Evolutionary conservation across 2,888 invertebrate species (phyloP), one percentile per base, ranked within the genome.

Genomic region (Coleophora flavipennella): DNA sequence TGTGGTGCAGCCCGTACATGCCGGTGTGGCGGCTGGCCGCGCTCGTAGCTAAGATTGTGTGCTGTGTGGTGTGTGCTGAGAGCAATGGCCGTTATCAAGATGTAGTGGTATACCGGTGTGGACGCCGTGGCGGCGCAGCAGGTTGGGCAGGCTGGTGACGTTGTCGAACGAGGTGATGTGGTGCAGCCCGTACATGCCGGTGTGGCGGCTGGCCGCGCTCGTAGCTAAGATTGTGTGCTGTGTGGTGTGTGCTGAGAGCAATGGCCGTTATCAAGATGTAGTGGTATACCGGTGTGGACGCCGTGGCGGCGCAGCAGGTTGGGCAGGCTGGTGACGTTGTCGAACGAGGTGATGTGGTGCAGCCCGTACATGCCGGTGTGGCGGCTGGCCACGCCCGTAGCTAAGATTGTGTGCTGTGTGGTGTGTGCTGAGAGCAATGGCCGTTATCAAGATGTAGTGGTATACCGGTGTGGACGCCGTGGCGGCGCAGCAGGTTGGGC

Each of bases 291-390:
- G 44, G 93, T 94, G 47, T 87, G 74, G 36, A 94, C 78, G 13
- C 87, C 86, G 41, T 89, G 83, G 2, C 77, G 55, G 14, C 85
- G 75, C 38, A 96, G 79, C 48, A 93, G 73, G 46, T 84, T 86
- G 4, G 96, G 92, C 50, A 96, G 75, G 61, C 93, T n/a, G 53
- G 86, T 79, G 11, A 93, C 84, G 38, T 86, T 80, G 44, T 92
- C 89, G 65, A 96, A 92, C 2, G 95, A 92, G 79, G 92, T 90
- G 67, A 96, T 97, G 54, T 96, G 94, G 67, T 97, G 96, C 40
- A 97, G 86, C 1, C 97, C 97, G 67, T 96, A 97, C 96, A 97
- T 96, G 57, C 96, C 97, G 78, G 92, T 96, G 73, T 95, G 92
- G 76, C 97, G 96, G 56, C 91, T 91, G 10, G 96, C 95, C 50